Evolutionary conservation across 2,888 invertebrate species (phyloP), one percentile per base, ranked within the genome.

Genomic region (Drosophila multiciliata): DNA sequence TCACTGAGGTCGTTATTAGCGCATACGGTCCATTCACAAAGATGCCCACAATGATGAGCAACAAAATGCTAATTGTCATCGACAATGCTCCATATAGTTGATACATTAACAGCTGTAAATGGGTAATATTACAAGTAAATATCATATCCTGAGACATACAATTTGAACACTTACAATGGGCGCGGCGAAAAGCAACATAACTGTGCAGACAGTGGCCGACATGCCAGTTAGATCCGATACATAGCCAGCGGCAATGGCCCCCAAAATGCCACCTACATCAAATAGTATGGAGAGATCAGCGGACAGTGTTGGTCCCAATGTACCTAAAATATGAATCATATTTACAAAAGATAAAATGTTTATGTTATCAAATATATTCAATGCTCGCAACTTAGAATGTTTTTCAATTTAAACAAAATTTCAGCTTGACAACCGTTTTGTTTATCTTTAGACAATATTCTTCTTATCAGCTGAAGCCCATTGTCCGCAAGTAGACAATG

Each of bases 21-120:
- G 98, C 97, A 92, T 99, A 99, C 0, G 99, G 99, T 0, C 98
- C 99, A 93, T 99, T 99, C 0, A 99, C 99, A 54, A 99, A 93
- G 75, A 96, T 93, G 6, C 99, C 99, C 38, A 96, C 96, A 5
- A 96, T 67, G 61, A 97, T 91, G 73, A 99, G 94, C 75, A 98
- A 93, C 26, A 94, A 75, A 78, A 96, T 94, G 92, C 96, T 97
- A 0, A 95, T 78, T 7, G 92, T 89, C 71, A 96, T 91, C 55
- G 95, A 95, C 0, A 94, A 80, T 1, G 95, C 94, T 35, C 97
- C 97, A 92, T 96, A 95, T 74, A 93, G 93, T 92, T 97, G 96
- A 92, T 98, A 98, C 29, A 96, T 91, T 81, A 97, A 95, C 90
- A 98, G 94, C 98, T 98, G 94, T 52, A 92, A 94, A 78, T 73